Percentiles rank a stretch among this genome's conserved stretches.
Conservation (phyloP, 1,140 invertebrate genomes). For the Caerostris darwini region DNA sequence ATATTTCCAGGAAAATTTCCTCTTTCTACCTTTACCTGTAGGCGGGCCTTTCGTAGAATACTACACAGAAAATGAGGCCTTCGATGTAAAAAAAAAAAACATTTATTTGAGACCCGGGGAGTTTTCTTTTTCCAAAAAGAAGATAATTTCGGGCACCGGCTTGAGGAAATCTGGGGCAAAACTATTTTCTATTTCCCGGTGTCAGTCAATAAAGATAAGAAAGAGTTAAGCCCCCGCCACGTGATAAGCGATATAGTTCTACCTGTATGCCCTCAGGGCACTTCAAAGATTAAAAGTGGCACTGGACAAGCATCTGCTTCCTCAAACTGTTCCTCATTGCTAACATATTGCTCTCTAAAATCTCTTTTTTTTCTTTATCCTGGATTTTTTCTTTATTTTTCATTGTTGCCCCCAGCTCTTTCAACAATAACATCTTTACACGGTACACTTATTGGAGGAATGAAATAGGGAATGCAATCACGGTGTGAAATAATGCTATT, state of each 20-base stretch:
- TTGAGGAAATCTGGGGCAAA: background rate
- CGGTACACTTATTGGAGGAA: conserved; percentile 29
- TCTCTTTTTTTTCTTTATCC: background rate
- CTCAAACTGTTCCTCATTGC: background rate
- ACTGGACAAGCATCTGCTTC: conserved; percentile 21
- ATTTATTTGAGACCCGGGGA: no score
- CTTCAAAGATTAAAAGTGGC: conserved; percentile 53
- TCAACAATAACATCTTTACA: background rate
- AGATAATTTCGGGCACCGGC: conserved; percentile 2
- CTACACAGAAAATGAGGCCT: no score
- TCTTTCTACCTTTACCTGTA: no score
- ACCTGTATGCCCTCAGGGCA: background rate
- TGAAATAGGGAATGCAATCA: conserved; percentile 57
- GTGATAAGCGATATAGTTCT: conserved; percentile 35
- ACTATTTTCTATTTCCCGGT: conserved; percentile 4
- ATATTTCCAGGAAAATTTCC: no score
- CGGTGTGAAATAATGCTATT: conserved; percentile 58
- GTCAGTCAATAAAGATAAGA: conserved; percentile 40
- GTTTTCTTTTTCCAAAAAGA: background rate
- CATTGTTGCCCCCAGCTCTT: conserved; percentile 25
- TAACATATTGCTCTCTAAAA: conserved; percentile 50
- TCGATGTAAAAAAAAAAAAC: no score
- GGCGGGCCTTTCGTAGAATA: no score
- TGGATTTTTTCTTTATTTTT: conserved; percentile 40
- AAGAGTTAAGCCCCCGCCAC: conserved; percentile 27